These are phyloP conservation scores for Sialia sialis DNA, from an alignment of 2,113 vertebrate species.

Conservation along the genomic window DNA sequence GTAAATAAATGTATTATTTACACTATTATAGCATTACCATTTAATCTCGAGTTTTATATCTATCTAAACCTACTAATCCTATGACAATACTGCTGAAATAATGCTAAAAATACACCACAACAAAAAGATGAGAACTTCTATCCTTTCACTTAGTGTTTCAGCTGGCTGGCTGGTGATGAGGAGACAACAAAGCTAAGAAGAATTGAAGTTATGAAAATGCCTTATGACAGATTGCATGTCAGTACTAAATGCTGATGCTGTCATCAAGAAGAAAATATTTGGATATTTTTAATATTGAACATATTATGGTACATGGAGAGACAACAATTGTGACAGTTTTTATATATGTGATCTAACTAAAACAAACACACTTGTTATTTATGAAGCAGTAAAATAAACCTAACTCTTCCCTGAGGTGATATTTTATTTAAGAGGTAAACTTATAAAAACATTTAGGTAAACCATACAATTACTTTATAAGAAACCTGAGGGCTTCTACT, in stretches of 20 bases:
- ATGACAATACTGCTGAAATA: neutral
- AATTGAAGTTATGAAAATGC: neutral
- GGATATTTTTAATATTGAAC: neutral
- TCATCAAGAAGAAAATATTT: neutral
- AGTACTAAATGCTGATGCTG: neutral
- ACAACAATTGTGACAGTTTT: neutral
- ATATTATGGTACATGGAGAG: neutral
- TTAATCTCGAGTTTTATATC: neutral
- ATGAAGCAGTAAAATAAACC: neutral
- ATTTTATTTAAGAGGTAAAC: slow-evolving; percentile 22
- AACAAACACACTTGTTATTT: neutral
- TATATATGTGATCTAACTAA: neutral
- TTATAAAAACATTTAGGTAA: neutral
- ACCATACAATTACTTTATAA: neutral
- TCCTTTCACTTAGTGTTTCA: neutral
- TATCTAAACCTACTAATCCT: neutral
- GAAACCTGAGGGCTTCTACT: neutral
- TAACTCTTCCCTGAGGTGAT: neutral
- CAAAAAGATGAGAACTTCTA: neutral
- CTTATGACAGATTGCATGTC: neutral
- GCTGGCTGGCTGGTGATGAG: neutral
- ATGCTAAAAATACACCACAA: neutral
- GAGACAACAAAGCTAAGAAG: neutral
- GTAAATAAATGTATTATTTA: neutral
- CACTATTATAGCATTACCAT: neutral